These are phyloP conservation scores for Brenthis hecate DNA, from an alignment of 2,888 invertebrate species.

Conservation along the genomic window DNA sequence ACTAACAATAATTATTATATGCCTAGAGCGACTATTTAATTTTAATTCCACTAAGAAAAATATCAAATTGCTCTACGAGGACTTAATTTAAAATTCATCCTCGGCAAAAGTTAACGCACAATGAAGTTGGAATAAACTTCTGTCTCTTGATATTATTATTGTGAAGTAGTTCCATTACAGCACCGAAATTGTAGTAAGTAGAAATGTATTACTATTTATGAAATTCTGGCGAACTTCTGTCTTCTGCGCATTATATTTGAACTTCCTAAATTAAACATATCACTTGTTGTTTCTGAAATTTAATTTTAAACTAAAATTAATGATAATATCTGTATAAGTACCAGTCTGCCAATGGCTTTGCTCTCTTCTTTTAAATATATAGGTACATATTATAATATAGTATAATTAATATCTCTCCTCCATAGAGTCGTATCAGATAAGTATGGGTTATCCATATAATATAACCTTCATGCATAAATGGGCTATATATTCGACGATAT, in stretches of 20 bases:
- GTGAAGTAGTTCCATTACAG: slow-evolving; percentile 35
- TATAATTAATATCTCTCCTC: too few relatives aligned
- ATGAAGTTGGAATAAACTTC: slow-evolving; percentile 39
- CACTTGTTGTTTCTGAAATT: slow-evolving; percentile 4
- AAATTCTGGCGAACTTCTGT: slow-evolving; percentile 21
- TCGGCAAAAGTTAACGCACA: slow-evolving; percentile 36
- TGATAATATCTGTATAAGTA: background rate
- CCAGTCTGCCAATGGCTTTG: too few relatives aligned
- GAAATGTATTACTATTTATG: slow-evolving; percentile 35
- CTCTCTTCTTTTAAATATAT: too few relatives aligned
- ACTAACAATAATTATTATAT: background rate
- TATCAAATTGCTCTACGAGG: slow-evolving; percentile 24
- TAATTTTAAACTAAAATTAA: slow-evolving; percentile 5
- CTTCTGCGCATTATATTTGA: slow-evolving; percentile 19
- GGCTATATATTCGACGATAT: too few relatives aligned
- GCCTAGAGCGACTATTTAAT: background rate
- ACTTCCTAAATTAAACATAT: slow-evolving; percentile 27
- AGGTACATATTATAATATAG: too few relatives aligned
- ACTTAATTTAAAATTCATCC: slow-evolving; percentile 37
- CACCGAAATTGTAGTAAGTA: slow-evolving; percentile 26
- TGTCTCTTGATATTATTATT: slow-evolving; percentile 42
- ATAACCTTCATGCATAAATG: too few relatives aligned
- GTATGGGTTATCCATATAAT: too few relatives aligned
- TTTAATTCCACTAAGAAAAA: slow-evolving; percentile 21
- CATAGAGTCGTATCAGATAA: too few relatives aligned